Conservation (phyloP, 2,797 vertebrate species). For the Spea hammondii region DNA sequence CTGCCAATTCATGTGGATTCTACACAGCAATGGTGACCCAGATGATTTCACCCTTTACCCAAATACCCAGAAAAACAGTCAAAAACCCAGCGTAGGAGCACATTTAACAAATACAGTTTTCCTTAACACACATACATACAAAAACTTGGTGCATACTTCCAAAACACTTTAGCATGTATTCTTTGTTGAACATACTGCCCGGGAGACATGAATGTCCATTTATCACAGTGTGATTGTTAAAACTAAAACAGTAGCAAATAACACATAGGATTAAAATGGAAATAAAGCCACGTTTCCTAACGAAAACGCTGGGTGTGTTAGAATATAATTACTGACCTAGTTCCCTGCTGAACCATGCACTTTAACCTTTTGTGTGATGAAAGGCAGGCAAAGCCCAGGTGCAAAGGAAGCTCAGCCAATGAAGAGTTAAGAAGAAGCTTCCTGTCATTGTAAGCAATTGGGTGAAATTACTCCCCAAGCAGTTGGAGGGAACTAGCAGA, state of each 20-base stretch:
- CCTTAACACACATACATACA: too few species aligned
- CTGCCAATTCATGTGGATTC: too few species aligned
- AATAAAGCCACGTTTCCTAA: slow-evolving; percentile 3
- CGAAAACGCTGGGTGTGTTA: slow-evolving; percentile 16
- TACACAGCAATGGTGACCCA: too few species aligned
- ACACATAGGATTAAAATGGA: not conserved
- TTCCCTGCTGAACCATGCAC: slow-evolving; percentile 10
- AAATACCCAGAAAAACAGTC: too few species aligned
- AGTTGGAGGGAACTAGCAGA: slow-evolving; percentile 36
- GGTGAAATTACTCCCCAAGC: slow-evolving; percentile 41
- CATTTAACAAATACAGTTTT: too few species aligned
- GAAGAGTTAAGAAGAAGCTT: slow-evolving; percentile 46
- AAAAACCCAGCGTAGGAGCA: too few species aligned
- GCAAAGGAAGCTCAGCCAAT: slow-evolving; percentile 32
- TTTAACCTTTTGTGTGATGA: slow-evolving; percentile 25
- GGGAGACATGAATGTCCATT: too few species aligned
- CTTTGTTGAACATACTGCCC: too few species aligned
- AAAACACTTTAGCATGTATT: too few species aligned
- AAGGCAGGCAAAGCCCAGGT: slow-evolving; percentile 35
- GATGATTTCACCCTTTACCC: too few species aligned
- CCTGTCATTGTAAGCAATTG: slow-evolving; percentile 37
- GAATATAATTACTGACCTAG: slow-evolving; percentile 13
- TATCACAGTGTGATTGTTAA: too few species aligned
- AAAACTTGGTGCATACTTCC: too few species aligned
- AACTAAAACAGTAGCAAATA: slow-evolving; percentile 12